Evolutionary conservation across 2,113 vertebrate species (phyloP), one percentile per base, ranked within the genome.

Genomic region (Sitta europaea): DNA sequence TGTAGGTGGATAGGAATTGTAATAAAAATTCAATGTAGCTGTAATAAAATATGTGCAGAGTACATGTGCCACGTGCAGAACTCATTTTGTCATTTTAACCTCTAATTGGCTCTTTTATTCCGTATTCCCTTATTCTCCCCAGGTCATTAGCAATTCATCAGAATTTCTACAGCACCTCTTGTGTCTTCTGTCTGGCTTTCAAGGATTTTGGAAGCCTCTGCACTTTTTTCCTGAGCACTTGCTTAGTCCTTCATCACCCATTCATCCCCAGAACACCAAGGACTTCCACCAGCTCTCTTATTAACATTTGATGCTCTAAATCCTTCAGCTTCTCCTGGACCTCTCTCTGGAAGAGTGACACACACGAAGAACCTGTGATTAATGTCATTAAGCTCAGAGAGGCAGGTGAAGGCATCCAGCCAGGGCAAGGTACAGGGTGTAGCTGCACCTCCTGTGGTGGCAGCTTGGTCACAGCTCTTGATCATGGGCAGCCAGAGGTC

Each of bases 1-100:
- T 94, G 72, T 91, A 84, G 72, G 51, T 88, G 73, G 68, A 74
- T 77, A 91, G 86, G 83, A 96, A 95, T 89, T 91, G 84, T 81
- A 92, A 84, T 91, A 94, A 96, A 95, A 95, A 67, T 55, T 51
- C 71, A 51, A 0, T 77, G 72, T 84, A 77, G 28, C 53, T 77
- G 5, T 74, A 92, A 86, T 86, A 74, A 93, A 95, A 88, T 80
- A 77, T 14, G 63, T 63, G 65, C 35, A 51, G 72, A 84, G 55
- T 88, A 43, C 11, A 27, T 4, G 14, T 92, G 68, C 67, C 47
- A 50, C 3, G 5, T 92, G 38, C 72, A 77, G 67, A 94, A 80
- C 33, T 92, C 6, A 21, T 93, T 93, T 85, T 77, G 55, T 86
- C 86, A 77, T 71, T 92, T 94, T 80, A 86, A 67, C 55, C 40